Evolutionary conservation across 1,140 invertebrate species (phyloP), one percentile per base, ranked within the genome.

Genomic region (Drosophila fuyamai): DNA sequence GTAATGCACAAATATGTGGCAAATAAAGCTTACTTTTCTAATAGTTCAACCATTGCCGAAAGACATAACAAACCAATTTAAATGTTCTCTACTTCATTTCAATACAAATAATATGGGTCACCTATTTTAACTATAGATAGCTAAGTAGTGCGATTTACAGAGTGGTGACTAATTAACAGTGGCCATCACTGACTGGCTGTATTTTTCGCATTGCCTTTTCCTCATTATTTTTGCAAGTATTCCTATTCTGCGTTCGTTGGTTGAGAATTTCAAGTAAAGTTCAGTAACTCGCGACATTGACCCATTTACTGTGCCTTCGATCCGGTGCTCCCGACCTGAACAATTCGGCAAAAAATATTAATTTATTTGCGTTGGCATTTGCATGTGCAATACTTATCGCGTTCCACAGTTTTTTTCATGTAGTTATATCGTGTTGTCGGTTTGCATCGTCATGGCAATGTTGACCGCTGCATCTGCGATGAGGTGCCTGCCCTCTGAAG

Each of bases 251-350:
- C 12, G 9, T 13, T 44, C 18, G 50, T 36, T 43, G 54, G 16
- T 55, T 41, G 54, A 43, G 50, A 66, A 66, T 59, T 59, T 51
- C 43, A 62, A 54, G 54, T 41, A 48, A 63, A 76, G 82, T 88
- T 76, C 63, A 88, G 77, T 77, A 76, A 73, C 70, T 70, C 41
- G 14, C 79, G 72, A 53, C 82, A 86, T 88, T 88, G 83, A 88
- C 83, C 73, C 59, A 83, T 66, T 79, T 88, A 60, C 23, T 51
- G 54, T 44, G 53, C 44, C 44, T 46, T 14, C 40, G 13, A 43
- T 51, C 38, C 61, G 54, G 66, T 43, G 51, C 54, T 65, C 41
- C 54, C 41, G 41, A 23, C 53, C 27, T 32, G 14, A 51, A 41
- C 53, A 61, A 48, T 36, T 57, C 44, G 7, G 13, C 8, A 14